A percentile compares a stretch with the other conserved stretches of the same genome.
Evolutionary conservation across 2,113 vertebrate genomes (phyloP).

Genomic region (Labrus mixtus): DNA sequence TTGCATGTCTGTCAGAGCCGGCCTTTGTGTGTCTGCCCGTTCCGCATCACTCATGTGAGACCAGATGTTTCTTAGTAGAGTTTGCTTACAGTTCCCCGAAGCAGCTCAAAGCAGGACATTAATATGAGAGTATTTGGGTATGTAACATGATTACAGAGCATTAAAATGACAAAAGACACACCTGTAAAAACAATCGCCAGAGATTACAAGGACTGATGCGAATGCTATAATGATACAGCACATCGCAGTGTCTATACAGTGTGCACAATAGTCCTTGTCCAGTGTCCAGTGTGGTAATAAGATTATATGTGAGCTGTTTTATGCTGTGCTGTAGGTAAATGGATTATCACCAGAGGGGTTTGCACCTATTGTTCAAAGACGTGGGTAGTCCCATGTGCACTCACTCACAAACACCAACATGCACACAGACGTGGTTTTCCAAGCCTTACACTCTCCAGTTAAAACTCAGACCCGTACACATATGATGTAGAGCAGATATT

Average conservation of each 20-base stretch:
- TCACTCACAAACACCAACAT: background rate
- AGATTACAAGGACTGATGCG: conserved; percentile 38
- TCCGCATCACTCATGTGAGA: conserved; percentile 11
- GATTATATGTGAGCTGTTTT: conserved; percentile 58
- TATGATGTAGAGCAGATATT: background rate
- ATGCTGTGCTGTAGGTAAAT: conserved; percentile 67
- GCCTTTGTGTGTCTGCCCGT: conserved; percentile 10
- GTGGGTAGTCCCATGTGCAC: conserved; percentile 29
- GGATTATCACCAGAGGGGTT: conserved; percentile 62
- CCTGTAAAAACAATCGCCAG: conserved; percentile 39
- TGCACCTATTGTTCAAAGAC: conserved; percentile 65
- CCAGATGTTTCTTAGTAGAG: conserved; percentile 27
- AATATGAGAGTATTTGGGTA: conserved; percentile 17
- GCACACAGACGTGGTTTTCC: background rate
- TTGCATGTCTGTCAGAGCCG: background rate
- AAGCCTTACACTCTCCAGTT: background rate
- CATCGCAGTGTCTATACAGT: conserved; percentile 33
- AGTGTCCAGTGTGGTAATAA: conserved; percentile 54
- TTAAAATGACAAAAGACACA: conserved; percentile 55
- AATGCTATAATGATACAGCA: conserved; percentile 52
- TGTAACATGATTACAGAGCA: conserved; percentile 43
- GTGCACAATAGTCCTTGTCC: conserved; percentile 48
- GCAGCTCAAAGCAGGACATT: conserved; percentile 7
- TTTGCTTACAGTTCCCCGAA: conserved; percentile 6
- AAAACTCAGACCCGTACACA: background rate